Evolutionary conservation across 2,888 invertebrate genomes (phyloP).

Genomic region (Neuroscelio doddi): DNA sequence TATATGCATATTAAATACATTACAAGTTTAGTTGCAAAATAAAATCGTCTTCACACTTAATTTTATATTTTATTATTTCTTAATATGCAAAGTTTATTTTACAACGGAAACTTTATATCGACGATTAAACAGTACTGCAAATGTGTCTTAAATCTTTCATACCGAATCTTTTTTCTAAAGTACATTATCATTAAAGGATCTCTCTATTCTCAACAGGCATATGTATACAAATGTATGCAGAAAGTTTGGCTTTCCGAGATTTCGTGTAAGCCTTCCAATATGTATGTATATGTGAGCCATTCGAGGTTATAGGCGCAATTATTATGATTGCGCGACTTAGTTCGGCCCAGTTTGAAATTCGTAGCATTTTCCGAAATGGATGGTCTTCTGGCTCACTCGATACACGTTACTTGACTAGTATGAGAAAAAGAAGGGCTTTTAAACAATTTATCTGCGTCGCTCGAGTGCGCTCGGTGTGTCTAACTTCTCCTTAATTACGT

Average conservation of each 20-base stretch:
- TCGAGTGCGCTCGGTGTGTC: slow-evolving; percentile 15
- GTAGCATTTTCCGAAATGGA: slow-evolving; percentile 6
- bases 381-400: slow-evolving; percentile 8
- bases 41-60: too few species aligned
- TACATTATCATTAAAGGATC: not conserved
- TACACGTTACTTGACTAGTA: not conserved
- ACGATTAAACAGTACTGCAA: too few species aligned
- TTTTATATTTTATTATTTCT: too few species aligned
- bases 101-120: too few species aligned
- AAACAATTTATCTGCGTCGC: slow-evolving; percentile 20
- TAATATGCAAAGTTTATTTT: too few species aligned
- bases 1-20: too few species aligned
- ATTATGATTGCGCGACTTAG: slow-evolving; percentile 11
- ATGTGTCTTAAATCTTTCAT: not conserved
- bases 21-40: too few species aligned
- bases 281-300: slow-evolving; percentile 6
- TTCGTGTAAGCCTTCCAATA: slow-evolving; percentile 1
- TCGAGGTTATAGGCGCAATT: slow-evolving; percentile 15
- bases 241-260: slow-evolving; percentile 1
- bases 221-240: slow-evolving; percentile 10
- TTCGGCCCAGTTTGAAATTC: slow-evolving; percentile 23
- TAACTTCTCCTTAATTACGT: slow-evolving; percentile 31
- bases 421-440: slow-evolving; percentile 11
- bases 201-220: not conserved
- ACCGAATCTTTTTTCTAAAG: not conserved